phyloP scores from a whole-genome alignment of 2,797 vertebrate genomes.

The Betta splendens region DNA sequence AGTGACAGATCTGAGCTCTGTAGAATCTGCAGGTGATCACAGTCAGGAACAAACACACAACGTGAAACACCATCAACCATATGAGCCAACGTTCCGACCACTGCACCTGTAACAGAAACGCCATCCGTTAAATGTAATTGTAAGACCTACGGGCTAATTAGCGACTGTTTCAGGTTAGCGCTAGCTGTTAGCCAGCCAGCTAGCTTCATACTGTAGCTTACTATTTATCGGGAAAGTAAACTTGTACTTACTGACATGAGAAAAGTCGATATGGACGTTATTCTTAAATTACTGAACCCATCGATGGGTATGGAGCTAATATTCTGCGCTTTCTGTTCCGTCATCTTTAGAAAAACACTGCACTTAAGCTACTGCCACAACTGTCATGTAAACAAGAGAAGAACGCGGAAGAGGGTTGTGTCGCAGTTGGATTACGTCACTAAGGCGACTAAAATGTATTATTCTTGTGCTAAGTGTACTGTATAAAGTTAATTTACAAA shows the following conservation, averaged over 20 bases:
- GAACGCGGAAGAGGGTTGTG: constrained; percentile 28
- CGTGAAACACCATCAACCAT: constrained; percentile 85
- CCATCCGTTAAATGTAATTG: background rate
- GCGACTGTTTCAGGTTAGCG: background rate
- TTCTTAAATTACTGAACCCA: constrained; percentile 78
- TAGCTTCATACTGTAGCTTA: background rate
- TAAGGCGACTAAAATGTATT: background rate
- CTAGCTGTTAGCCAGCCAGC: constrained; percentile 7
- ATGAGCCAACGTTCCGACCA: constrained; percentile 95
- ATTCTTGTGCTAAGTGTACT: background rate
- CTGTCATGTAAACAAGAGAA: constrained; percentile 41
- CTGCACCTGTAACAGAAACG: constrained; percentile 77
- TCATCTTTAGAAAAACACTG: constrained; percentile 61
- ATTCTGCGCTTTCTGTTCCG: constrained; percentile 69
- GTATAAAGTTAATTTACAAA: background rate
- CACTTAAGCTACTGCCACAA: background rate
- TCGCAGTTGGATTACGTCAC: constrained; percentile 37
- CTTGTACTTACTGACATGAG: constrained; percentile 80
- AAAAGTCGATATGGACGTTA: constrained; percentile 84
- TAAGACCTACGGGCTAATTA: too few species aligned
- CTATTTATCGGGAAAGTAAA: background rate
- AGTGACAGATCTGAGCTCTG: constrained; percentile 88
- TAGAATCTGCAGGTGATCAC: constrained; percentile 85
- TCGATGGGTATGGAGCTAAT: constrained; percentile 77
- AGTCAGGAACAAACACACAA: constrained; percentile 85